phyloP scores from a whole-genome alignment of 2,113 vertebrate species.

The Tenebrosternarchus preto region DNA sequence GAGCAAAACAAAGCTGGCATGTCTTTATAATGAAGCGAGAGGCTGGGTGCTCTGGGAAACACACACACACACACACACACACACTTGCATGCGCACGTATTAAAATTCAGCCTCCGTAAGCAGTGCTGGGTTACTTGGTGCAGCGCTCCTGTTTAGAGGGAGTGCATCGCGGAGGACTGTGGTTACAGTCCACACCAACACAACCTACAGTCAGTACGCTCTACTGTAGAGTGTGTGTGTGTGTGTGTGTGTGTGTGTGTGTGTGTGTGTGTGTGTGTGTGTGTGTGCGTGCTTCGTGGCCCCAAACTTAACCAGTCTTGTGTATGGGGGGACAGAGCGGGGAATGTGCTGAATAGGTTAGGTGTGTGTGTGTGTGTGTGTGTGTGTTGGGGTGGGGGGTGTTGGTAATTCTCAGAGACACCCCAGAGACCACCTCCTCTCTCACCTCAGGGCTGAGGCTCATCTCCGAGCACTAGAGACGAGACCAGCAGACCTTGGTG shows the following conservation, averaged over 20 bases:
- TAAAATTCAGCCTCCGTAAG: constrained; percentile 67
- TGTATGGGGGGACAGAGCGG: neutral
- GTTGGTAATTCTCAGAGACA: no score
- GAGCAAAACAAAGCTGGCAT: constrained; percentile 81
- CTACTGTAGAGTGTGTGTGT: no score
- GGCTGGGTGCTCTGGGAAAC: constrained; percentile 65
- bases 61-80: constrained; percentile 39
- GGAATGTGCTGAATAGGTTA: neutral
- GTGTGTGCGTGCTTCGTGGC: no score
- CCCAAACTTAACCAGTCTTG: neutral
- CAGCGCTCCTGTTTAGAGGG: neutral
- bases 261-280: no score
- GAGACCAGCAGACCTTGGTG: constrained; percentile 59
- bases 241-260: no score
- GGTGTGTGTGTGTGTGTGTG: neutral
- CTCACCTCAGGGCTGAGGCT: constrained; percentile 64
- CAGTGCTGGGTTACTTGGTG: constrained; percentile 61
- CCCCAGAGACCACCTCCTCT: constrained; percentile 45
- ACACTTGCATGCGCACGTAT: constrained; percentile 50
- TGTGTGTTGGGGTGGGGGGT: no score
- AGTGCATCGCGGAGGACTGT: no score
- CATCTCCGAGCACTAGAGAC: constrained; percentile 50
- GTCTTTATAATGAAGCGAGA: constrained; percentile 76
- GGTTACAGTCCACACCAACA: neutral
- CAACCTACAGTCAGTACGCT: neutral